These are phyloP conservation scores for Zaprionus taronus DNA, from an alignment of 1,140 invertebrate species.

Conservation along the genomic window DNA sequence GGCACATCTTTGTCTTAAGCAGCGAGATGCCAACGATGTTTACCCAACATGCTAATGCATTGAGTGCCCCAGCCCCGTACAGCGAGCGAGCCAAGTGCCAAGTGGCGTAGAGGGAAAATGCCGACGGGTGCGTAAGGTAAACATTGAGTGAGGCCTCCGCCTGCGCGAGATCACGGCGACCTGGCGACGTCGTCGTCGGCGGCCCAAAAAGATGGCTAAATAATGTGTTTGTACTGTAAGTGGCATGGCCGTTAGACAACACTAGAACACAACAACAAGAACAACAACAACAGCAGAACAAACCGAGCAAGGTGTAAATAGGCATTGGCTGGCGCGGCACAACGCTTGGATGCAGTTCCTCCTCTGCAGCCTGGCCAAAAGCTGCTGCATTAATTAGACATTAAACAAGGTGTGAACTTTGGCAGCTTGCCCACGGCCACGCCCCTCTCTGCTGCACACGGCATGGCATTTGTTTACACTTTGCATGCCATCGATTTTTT, in stretches of 20 bases:
- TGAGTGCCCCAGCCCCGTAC: constrained; percentile 34
- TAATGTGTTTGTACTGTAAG: constrained; percentile 81
- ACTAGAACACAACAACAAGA: constrained; percentile 31
- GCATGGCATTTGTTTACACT: constrained; percentile 54
- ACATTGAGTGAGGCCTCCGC: constrained; percentile 53
- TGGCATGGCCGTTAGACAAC: constrained; percentile 67
- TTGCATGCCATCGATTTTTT: constrained; percentile 45
- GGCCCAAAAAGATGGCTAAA: constrained; percentile 81
- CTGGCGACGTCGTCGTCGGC: constrained; percentile 51
- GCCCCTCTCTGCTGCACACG: constrained; percentile 42
- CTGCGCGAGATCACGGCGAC: not conserved
- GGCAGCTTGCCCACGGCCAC: constrained; percentile 50
- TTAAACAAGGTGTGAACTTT: constrained; percentile 82
- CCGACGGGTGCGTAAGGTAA: constrained; percentile 84
- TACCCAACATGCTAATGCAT: constrained; percentile 81
- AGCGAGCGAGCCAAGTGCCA: constrained; percentile 35
- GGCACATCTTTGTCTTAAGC: constrained; percentile 73
- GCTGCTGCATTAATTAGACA: constrained; percentile 80
- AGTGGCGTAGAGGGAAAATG: constrained; percentile 51
- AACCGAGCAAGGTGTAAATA: constrained; percentile 71
- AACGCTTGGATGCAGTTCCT: constrained; percentile 13
- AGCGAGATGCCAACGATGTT: constrained; percentile 66
- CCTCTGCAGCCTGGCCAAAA: constrained; percentile 38
- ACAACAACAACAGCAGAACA: constrained; percentile 38
- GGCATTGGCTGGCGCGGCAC: constrained; percentile 23